Percentiles rank a stretch among this genome's conserved stretches.
These are phyloP conservation scores for Sebastes itinus DNA, from an alignment of 2,797 vertebrate genomes.

Conservation along the genomic window DNA sequence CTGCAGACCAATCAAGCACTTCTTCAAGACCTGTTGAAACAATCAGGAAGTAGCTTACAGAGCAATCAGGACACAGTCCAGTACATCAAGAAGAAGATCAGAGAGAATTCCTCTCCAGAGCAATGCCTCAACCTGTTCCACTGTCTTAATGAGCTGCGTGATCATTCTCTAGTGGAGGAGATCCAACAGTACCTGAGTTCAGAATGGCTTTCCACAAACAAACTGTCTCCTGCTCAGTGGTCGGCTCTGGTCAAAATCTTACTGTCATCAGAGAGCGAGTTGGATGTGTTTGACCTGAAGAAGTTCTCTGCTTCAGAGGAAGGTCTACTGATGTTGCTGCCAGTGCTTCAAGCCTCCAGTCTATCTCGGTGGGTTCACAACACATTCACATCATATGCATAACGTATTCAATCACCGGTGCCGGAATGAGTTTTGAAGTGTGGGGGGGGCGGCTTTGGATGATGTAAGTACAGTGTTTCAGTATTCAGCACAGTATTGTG, in stretches of 20 bases:
- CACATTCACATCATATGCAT: neutral
- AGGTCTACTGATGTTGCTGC: conserved; percentile 2
- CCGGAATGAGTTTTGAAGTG: no score
- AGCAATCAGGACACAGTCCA: no score
- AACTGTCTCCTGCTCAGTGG: conserved; percentile 15
- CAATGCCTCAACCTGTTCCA: no score
- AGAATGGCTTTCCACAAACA: neutral
- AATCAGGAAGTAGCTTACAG: no score
- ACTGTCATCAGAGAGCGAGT: conserved; percentile 14
- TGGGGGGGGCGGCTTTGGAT: fast-evolving
- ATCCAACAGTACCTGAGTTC: neutral
- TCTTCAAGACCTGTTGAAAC: no score
- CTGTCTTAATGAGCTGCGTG: no score
- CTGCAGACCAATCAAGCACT: no score
- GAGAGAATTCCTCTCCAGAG: no score
- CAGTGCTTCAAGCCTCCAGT: conserved; percentile 8
- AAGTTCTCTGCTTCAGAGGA: conserved; percentile 21
- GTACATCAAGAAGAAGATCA: no score
- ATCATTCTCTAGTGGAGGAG: no score
- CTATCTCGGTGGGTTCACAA: neutral
- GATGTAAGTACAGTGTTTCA: no score
- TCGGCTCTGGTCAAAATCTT: conserved; percentile 28
- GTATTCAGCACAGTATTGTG: no score
- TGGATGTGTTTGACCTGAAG: conserved; percentile 37
- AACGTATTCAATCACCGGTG: neutral